Evolutionary conservation across 2,888 invertebrate species (phyloP).

Genomic region (Euproctis similis): DNA sequence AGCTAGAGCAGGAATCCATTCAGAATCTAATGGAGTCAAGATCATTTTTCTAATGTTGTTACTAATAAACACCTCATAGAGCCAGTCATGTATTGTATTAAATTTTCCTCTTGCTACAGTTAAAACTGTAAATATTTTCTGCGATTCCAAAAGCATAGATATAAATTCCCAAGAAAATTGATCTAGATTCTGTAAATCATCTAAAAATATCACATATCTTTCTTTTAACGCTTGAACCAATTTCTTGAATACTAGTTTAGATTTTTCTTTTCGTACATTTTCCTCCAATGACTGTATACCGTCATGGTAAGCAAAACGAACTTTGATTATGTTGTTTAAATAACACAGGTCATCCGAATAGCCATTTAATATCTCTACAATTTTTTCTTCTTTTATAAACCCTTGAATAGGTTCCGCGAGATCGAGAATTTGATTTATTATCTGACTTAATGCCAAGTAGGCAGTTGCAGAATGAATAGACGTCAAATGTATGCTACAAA

Average conservation of each 20-base stretch:
- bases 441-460: slow-evolving; percentile 59
- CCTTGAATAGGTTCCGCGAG: slow-evolving; percentile 48
- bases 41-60: slow-evolving; percentile 54
- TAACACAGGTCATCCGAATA: slow-evolving; percentile 68
- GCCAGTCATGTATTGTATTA: slow-evolving; percentile 48
- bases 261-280: slow-evolving; percentile 46
- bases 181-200: slow-evolving; percentile 70
- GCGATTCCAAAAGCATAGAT: slow-evolving; percentile 41
- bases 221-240: slow-evolving; percentile 45
- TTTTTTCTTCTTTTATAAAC: slow-evolving; percentile 61
- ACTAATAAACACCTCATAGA: slow-evolving; percentile 57
- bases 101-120: slow-evolving; percentile 57
- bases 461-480: slow-evolving; percentile 60
- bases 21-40: slow-evolving; percentile 49
- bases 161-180: slow-evolving; percentile 58
- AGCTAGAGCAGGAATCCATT: slow-evolving; percentile 65
- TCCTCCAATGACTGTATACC: slow-evolving; percentile 49
- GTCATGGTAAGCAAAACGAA: slow-evolving; percentile 67
- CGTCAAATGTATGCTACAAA: slow-evolving; percentile 44
- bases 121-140: slow-evolving; percentile 50
- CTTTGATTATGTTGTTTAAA: slow-evolving; percentile 68
- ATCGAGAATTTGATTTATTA: slow-evolving; percentile 52
- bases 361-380: slow-evolving; percentile 40
- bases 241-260: slow-evolving; percentile 48
- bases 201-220: slow-evolving; percentile 55